Percentiles rank a stretch among this genome's conserved stretches.
Conservation (phyloP, 2,888 invertebrate genomes). For the Plusia festucae region DNA sequence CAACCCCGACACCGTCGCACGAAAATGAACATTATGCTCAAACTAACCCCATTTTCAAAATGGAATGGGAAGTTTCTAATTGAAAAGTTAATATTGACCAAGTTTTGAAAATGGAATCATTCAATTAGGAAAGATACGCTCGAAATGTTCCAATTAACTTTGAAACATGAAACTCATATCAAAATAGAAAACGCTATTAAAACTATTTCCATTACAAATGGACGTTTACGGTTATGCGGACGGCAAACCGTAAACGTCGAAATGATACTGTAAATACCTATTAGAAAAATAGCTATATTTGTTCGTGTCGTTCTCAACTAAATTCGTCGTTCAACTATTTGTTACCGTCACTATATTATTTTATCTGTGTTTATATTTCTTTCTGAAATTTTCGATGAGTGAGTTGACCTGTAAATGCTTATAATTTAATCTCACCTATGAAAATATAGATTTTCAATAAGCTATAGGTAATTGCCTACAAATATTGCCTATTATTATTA, state of each 20-base stretch:
- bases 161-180: constrained; percentile 24
- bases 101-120: constrained; percentile 14
- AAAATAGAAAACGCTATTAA: constrained; percentile 18
- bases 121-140: constrained; percentile 8
- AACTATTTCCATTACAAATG: constrained; percentile 23
- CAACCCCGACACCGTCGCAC: constrained; percentile 48
- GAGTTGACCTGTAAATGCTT: too few relatives aligned
- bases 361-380: too few relatives aligned
- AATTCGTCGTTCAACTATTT: constrained; percentile 6
- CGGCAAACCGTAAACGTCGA: constrained; percentile 11
- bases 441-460: constrained; percentile 60
- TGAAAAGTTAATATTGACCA: constrained; percentile 24
- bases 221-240: constrained; percentile 30
- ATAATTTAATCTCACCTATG: too few relatives aligned
- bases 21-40: constrained; percentile 24
- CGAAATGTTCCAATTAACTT: constrained; percentile 19
- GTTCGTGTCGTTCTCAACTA: constrained; percentile 13
- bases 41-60: too few relatives aligned
- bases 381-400: not conserved
- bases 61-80: constrained; percentile 32
- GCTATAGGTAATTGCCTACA: constrained; percentile 13
- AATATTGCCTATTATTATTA: not conserved
- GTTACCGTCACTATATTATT: too few relatives aligned
- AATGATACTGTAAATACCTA: not conserved
- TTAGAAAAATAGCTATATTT: not conserved